Evolutionary conservation across 1,140 invertebrate species (phyloP).

Genomic region (Megathymus violae): DNA sequence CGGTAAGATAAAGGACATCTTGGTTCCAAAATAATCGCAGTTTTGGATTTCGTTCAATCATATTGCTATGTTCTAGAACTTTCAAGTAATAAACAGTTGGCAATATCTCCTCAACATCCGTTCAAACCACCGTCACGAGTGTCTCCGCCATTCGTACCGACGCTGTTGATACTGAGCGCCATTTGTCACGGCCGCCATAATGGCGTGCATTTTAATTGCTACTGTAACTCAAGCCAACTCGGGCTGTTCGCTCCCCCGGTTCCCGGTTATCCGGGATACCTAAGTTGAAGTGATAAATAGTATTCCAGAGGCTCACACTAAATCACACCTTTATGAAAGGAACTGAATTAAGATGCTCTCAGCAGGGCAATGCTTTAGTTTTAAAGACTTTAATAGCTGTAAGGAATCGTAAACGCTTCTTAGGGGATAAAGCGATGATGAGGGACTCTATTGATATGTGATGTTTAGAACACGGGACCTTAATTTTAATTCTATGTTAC

Average conservation of each 20-base stretch:
- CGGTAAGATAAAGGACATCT: too few relatives aligned
- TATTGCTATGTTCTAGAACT: neutral
- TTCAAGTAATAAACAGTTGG: constrained; percentile 11
- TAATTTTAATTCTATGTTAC: too few relatives aligned
- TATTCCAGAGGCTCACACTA: constrained; percentile 42
- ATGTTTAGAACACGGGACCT: too few relatives aligned
- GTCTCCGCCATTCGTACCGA: constrained; percentile 37
- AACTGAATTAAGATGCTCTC: constrained; percentile 49
- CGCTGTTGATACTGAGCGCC: constrained; percentile 38
- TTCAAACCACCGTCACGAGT: constrained; percentile 13
- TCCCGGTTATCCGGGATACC: constrained; percentile 41
- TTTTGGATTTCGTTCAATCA: neutral
- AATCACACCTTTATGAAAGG: constrained; percentile 54
- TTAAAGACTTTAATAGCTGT: constrained; percentile 30
- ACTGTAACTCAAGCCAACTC: constrained; percentile 53
- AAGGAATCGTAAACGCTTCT: constrained; percentile 4
- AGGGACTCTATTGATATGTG: neutral
- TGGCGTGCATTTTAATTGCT: constrained; percentile 57
- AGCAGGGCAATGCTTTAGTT: constrained; percentile 35
- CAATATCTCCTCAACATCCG: constrained; percentile 27
- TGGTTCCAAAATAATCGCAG: neutral
- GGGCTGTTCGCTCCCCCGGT: constrained; percentile 43
- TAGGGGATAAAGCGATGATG: constrained; percentile 18
- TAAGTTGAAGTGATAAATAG: constrained; percentile 51
- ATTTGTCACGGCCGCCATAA: constrained; percentile 40